A percentile compares a stretch with the other conserved stretches of the same genome.
These are phyloP conservation scores for Leptopilina myrica DNA, from an alignment of 2,888 invertebrate species.

Conservation along the genomic window DNA sequence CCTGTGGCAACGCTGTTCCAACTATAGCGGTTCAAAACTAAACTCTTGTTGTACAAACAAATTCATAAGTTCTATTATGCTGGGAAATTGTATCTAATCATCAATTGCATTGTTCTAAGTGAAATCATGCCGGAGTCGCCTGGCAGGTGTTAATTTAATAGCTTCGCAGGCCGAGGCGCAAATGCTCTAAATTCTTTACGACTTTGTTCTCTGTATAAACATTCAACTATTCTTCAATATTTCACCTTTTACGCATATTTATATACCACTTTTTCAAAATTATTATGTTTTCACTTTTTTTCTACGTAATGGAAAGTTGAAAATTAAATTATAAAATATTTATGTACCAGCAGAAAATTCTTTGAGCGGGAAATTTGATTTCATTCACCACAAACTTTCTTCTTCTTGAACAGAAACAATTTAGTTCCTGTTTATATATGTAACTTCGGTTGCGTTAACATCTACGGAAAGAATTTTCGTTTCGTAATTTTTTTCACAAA, in stretches of 20 bases:
- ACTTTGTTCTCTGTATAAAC: neutral
- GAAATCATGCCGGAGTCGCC: neutral
- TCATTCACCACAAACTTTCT: neutral
- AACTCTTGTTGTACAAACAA: too few relatives aligned
- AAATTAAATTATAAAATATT: neutral
- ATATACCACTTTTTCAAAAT: too few relatives aligned
- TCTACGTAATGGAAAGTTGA: neutral
- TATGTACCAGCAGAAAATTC: neutral
- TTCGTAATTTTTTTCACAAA: neutral
- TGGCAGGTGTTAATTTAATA: constrained; percentile 23
- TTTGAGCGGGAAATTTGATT: neutral
- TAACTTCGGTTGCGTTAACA: neutral
- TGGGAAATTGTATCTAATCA: too few relatives aligned
- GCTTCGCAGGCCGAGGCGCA: neutral
- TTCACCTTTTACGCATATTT: too few relatives aligned
- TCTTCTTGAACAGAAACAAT: neutral
- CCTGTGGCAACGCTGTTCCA: too few relatives aligned
- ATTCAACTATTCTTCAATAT: too few relatives aligned
- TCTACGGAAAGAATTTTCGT: neutral
- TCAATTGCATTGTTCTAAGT: neutral
- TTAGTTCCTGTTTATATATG: neutral
- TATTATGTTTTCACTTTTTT: too few relatives aligned
- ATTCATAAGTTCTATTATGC: too few relatives aligned
- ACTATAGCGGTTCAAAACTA: too few relatives aligned
- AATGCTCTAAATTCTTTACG: constrained; percentile 12